Conservation (phyloP, 2,113 vertebrate species). For the Coturnix japonica region DNA sequence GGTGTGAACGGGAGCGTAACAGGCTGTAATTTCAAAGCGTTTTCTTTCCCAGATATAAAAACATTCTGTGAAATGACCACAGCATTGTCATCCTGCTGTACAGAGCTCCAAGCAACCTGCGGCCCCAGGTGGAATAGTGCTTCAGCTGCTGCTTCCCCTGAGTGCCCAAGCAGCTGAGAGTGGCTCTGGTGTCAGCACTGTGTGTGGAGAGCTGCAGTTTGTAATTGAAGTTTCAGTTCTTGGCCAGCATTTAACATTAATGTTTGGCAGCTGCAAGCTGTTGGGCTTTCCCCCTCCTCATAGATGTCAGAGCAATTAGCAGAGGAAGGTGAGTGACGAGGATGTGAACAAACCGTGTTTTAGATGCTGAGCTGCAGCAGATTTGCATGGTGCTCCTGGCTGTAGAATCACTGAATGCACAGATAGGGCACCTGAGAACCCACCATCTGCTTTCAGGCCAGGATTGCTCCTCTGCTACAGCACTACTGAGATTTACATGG, state of each 20-base stretch:
- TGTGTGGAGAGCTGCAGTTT: not conserved
- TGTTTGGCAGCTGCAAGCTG: slow-evolving; percentile 52
- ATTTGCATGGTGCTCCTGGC: not conserved
- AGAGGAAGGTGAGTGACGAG: not conserved
- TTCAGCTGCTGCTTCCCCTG: not conserved
- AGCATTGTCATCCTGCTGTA: not conserved
- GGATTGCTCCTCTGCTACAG: not conserved
- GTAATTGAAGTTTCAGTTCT: slow-evolving; percentile 61
- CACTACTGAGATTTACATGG: not conserved
- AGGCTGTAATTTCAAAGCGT: not conserved
- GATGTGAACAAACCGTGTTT: not conserved
- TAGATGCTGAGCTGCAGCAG: not conserved
- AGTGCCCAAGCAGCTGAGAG: not conserved
- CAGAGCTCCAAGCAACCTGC: not conserved
- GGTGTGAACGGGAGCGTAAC: not conserved
- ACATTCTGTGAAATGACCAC: not conserved
- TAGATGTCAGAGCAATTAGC: slow-evolving; percentile 51
- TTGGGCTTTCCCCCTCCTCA: not conserved
- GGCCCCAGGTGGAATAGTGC: not conserved
- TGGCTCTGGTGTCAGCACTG: not conserved
- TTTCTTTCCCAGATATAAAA: not conserved
- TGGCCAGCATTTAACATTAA: slow-evolving; percentile 40
- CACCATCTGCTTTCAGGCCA: not conserved
- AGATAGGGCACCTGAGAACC: not conserved
- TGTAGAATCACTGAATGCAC: not conserved